phyloP scores from a whole-genome alignment of 2,113 vertebrate species.

The Ancistrus triradiatus region DNA sequence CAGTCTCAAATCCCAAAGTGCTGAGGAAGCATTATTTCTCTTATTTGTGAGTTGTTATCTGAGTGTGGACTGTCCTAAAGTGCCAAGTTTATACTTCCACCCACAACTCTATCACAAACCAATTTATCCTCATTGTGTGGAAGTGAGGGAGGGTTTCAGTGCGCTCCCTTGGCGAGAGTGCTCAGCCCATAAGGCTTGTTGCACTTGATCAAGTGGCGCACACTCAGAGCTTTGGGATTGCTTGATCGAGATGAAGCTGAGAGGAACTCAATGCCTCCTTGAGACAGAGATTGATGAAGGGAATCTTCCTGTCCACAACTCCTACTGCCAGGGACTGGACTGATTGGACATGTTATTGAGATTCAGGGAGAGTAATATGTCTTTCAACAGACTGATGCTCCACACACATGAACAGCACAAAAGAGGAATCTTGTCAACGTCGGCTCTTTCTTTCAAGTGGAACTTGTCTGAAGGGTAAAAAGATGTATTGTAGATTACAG shows the following conservation, averaged over 20 bases:
- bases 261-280: conserved; percentile 65
- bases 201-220: conserved; percentile 72
- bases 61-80: conserved; percentile 26
- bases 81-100: conserved; percentile 17
- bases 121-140: conserved; percentile 47
- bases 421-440: conserved; percentile 13
- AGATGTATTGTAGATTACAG: background rate
- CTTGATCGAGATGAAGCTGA: conserved; percentile 69
- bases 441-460: background rate
- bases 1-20: conserved; percentile 45
- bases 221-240: conserved; percentile 62
- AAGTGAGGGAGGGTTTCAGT: conserved; percentile 28
- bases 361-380: conserved; percentile 57
- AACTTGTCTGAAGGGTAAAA: background rate
- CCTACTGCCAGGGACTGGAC: conserved; percentile 34
- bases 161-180: conserved; percentile 29
- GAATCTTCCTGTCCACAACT: conserved; percentile 59
- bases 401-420: conserved; percentile 26
- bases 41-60: conserved; percentile 44
- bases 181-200: conserved; percentile 34
- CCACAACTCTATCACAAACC: conserved; percentile 37
- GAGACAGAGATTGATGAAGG: conserved; percentile 75
- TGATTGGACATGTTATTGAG: conserved; percentile 66
- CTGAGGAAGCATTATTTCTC: conserved; percentile 63
- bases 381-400: conserved; percentile 37